Evolutionary conservation across 2,888 invertebrate genomes (phyloP).

Genomic region (Thera obeliscata): DNA sequence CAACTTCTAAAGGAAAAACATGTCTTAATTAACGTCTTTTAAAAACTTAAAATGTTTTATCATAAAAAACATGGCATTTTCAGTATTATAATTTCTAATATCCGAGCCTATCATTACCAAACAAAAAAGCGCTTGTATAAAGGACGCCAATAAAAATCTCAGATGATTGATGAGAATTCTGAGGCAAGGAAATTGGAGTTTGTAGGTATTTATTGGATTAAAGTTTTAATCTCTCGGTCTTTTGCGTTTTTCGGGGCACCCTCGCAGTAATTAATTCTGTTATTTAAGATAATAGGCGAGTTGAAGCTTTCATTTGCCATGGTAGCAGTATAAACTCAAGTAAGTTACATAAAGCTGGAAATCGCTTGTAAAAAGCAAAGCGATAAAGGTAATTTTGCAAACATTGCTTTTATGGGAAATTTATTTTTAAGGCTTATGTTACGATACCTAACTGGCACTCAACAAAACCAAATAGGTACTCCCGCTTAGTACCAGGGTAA

Average conservation of each 20-base stretch:
- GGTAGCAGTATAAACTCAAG: background rate
- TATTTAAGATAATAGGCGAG: constrained; percentile 61
- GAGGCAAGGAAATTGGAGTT: constrained; percentile 58
- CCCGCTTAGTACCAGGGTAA: constrained; percentile 5
- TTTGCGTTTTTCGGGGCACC: constrained; percentile 53
- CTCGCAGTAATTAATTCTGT: constrained; percentile 67
- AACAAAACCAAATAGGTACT: background rate
- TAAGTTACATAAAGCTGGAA: background rate
- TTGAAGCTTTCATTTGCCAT: background rate
- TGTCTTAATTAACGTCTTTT: no score
- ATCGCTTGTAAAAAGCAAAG: background rate
- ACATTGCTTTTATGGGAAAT: background rate
- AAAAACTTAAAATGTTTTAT: background rate
- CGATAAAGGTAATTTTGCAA: background rate
- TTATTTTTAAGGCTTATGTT: background rate
- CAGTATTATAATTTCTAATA: constrained; percentile 15
- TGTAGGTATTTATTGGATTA: constrained; percentile 65
- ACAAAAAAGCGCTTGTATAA: constrained; percentile 31
- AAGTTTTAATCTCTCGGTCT: constrained; percentile 63
- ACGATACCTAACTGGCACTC: background rate
- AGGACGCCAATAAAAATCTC: constrained; percentile 54
- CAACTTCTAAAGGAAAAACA: no score
- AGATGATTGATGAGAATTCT: constrained; percentile 66
- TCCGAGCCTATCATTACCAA: constrained; percentile 30
- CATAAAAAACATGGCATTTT: constrained; percentile 5